Conservation (phyloP, 1,140 invertebrate genomes). For the Dinoponera quadriceps region DNA sequence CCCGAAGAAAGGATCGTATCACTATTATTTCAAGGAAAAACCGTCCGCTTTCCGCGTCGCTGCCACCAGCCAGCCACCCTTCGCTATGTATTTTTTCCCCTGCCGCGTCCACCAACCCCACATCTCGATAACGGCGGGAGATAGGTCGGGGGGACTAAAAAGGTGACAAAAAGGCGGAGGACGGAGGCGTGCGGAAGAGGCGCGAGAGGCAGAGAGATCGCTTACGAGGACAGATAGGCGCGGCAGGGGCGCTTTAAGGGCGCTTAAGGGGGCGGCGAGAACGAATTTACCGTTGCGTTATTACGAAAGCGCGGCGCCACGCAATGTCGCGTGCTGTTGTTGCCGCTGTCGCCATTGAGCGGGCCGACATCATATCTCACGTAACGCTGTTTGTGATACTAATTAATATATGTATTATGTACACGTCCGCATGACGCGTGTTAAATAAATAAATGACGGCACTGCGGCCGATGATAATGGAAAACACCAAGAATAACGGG, state of each 20-base stretch:
- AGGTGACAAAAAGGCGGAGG: not conserved
- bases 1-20: slow-evolving; percentile 28
- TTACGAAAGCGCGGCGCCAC: not conserved
- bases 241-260: not conserved
- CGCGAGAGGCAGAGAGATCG: not conserved
- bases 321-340: too few species aligned
- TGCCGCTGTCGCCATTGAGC: not conserved
- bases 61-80: not conserved
- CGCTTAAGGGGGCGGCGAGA: not conserved
- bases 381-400: slow-evolving; percentile 38
- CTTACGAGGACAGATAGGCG: not conserved
- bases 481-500: slow-evolving; percentile 26
- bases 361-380: not conserved
- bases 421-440: slow-evolving; percentile 15
- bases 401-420: slow-evolving; percentile 41
- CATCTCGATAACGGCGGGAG: slow-evolving; percentile 20
- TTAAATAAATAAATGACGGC: slow-evolving; percentile 48
- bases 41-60: slow-evolving; percentile 6
- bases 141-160: slow-evolving; percentile 12
- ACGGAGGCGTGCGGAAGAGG: not conserved
- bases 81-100: slow-evolving; percentile 14
- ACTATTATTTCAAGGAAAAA: slow-evolving; percentile 35
- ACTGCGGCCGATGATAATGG: slow-evolving; percentile 28
- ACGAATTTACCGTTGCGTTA: slow-evolving; percentile 36
- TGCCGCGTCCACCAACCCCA: not conserved